Conservation (phyloP, 2,888 invertebrate species). For the Atrina japonica region DNA sequence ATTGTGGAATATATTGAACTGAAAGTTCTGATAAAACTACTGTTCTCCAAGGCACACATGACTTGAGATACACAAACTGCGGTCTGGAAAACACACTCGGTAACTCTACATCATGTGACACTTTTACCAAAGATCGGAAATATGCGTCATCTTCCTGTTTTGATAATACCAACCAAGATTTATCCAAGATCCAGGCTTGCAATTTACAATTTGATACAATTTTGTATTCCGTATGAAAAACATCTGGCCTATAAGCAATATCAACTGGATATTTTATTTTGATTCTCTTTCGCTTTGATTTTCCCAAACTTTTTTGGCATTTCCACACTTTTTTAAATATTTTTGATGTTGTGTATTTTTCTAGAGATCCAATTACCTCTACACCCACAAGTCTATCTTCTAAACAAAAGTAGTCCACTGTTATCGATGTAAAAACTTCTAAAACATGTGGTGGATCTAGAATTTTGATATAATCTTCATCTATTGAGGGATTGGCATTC, state of each 20-base stretch:
- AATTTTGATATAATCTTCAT: constrained; percentile 59
- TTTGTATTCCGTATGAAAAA: constrained; percentile 52
- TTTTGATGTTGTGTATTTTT: constrained; percentile 29
- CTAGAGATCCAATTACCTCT: constrained; percentile 49
- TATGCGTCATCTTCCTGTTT: constrained; percentile 42
- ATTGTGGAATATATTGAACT: constrained; percentile 45
- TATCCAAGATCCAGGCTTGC: constrained; percentile 64
- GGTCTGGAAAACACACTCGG: constrained; percentile 65
- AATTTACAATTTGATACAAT: constrained; percentile 53
- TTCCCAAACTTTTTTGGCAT: constrained; percentile 40
- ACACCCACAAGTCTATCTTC: constrained; percentile 53
- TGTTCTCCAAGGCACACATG: constrained; percentile 62
- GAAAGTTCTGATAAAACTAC: constrained; percentile 42
- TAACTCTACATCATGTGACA: constrained; percentile 49
- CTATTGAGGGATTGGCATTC: constrained; percentile 6
- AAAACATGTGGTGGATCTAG: constrained; percentile 51
- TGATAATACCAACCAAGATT: constrained; percentile 48
- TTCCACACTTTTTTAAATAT: constrained; percentile 59
- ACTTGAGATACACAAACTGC: constrained; percentile 35
- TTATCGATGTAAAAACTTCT: constrained; percentile 36
- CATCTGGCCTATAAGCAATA: constrained; percentile 61
- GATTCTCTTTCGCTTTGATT: constrained; percentile 40
- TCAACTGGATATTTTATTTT: constrained; percentile 51
- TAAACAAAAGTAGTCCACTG: constrained; percentile 57
- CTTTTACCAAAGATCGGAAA: constrained; percentile 54